Base-by-base conservation (phyloP, 2,888 invertebrate species). In the Hermodice carunculata region DNA sequence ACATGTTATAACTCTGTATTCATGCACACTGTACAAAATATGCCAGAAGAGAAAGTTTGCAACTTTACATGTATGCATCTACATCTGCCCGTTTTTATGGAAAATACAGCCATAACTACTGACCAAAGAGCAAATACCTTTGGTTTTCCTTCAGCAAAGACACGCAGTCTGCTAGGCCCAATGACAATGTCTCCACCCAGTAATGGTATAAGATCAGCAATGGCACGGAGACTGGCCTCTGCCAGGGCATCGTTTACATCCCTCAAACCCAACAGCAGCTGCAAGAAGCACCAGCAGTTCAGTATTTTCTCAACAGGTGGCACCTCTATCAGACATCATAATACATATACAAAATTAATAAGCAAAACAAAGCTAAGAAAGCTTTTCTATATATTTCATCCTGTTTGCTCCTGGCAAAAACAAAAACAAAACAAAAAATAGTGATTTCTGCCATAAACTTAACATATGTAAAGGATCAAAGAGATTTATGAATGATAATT, bases 91-190 rank as follows among this genome's bases (percentile, higher is more conserved):
- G n/a, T n/a, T n/a, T n/a, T n/a, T n/a, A n/a, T n/a, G n/a, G n/a
- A n/a, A n/a, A n/a, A n/a, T n/a, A n/a, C n/a, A n/a, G n/a, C n/a
- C n/a, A n/a, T n/a, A n/a, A n/a, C n/a, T n/a, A n/a, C n/a, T n/a
- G n/a, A n/a, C n/a, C n/a, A n/a, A n/a, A n/a, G n/a, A n/a, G n/a
- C n/a, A n/a, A n/a, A n/a, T 59, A 81, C 84, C 81, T 91, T 92
- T 2, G 96, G 96, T 76, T 93, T 89, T 6, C 95, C 95, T 83
- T 95, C 94, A 26, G 93, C 92, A 82, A 96, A 96, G 59, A 94
- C 87, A 83, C 92, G 92, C 1, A 90, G 90, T 70, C 95, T 89
- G 79, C 91, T 91, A 0, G 94, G 94, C 22, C 85, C 83, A 48
- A 96, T 92, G 0, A 96, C 94, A 24, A 91, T 89, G n/a, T 91